Evolutionary conservation across 2,113 vertebrate species (phyloP).

Genomic region (Fregata magnificens): DNA sequence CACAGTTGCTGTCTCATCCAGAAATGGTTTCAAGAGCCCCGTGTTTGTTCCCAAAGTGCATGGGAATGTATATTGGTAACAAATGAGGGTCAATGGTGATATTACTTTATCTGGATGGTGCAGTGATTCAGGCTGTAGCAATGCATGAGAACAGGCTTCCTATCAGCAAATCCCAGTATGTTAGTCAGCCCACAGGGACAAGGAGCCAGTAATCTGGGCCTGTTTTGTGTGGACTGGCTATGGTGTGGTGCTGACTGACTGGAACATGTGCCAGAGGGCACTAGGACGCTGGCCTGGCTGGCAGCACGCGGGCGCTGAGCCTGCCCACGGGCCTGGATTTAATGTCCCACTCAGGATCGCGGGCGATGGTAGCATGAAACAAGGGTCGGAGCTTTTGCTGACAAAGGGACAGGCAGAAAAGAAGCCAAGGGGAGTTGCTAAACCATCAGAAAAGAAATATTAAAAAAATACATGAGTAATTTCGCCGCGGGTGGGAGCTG

Average conservation of each 20-base stretch:
- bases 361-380: rapidly evolving
- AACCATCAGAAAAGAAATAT: background rate
- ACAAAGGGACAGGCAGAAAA: background rate
- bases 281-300: rapidly evolving
- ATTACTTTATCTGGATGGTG: no score
- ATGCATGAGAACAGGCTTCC: background rate
- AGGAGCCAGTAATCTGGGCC: background rate
- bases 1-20: no score
- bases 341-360: rapidly evolving
- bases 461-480: background rate
- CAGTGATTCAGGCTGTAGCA: background rate
- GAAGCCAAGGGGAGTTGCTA: background rate
- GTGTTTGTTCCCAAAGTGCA: no score
- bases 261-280: rapidly evolving
- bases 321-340: rapidly evolving
- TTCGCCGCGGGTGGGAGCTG: rapidly evolving
- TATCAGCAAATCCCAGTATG: background rate
- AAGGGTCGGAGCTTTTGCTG: background rate
- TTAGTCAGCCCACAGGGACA: rapidly evolving
- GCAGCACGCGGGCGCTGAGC: rapidly evolving
- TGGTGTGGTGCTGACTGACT: rapidly evolving
- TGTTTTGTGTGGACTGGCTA: rapidly evolving
- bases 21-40: no score
- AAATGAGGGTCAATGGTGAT: no score
- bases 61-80: no score